Evolutionary conservation across 2,888 invertebrate species (phyloP), one percentile per base, ranked within the genome.

Genomic region (Taphrorychus bicolor): DNA sequence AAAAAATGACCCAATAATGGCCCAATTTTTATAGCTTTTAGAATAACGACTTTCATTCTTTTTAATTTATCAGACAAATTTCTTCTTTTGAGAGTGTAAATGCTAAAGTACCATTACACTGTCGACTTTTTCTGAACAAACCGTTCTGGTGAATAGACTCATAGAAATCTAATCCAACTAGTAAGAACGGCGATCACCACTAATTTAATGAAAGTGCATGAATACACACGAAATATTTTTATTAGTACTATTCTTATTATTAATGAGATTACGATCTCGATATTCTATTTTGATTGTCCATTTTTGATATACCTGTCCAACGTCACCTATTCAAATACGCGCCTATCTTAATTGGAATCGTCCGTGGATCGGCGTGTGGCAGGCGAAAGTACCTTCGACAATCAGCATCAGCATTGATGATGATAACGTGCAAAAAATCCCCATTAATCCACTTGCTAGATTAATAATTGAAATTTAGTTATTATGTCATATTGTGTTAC

Each of bases 261-360:
- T 51, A 51, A 18, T 17, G 19, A 7, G n/a, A 51, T 18, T 18
- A 51, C n/a, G 16, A 51, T 51, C 18, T 51, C n/a, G 17, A 51
- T 19, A 51, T n/a, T n/a, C n/a, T 7, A 45, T 2, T 4, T 51
- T 18, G 51, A 51, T 51, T 7, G 51, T 21, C 5, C 51, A 19
- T 18, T 51, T n/a, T 51, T 51, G 51, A 51, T 51, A 51, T n/a
- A 45, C 14, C 9, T 9, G 51, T 51, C 19, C n/a, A 51, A 17
- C 17, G 14, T 14, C 16, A 45, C 45, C 14, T 45, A 17, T 14
- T 45, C 17, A 45, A 9, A 18, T 51, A 18, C 45, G 7, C 3
- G 2, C 1, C 51, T 19, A 51, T 19, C 45, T 45, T 45, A 51
- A 51, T 51, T 51, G 51, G 21, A 51, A 51, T 51, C 51, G 19